Evolutionary conservation across 2,797 vertebrate genomes (phyloP).

Genomic region (Crypturellus tataupa): DNA sequence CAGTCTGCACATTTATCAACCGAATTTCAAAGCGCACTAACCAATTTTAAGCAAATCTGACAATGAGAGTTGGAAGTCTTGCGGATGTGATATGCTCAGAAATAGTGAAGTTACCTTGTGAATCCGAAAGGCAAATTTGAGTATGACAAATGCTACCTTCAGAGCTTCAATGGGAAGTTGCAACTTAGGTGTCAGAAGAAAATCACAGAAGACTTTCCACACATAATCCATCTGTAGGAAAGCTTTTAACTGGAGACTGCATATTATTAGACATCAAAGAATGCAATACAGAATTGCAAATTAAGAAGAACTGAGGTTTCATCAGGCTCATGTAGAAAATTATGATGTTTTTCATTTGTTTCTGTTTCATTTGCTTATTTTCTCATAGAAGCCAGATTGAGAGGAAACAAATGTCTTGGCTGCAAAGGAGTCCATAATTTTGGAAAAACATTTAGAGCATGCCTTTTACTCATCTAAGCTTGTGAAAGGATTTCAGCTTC

Average conservation of each 20-base stretch:
- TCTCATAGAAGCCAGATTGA: rapidly evolving
- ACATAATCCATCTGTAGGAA: background rate
- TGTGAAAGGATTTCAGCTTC: background rate
- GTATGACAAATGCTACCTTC: background rate
- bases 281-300: background rate
- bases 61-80: background rate
- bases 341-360: background rate
- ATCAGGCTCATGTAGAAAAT: background rate
- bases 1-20: background rate
- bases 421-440: background rate
- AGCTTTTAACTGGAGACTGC: background rate
- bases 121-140: background rate
- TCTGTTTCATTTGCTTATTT: background rate
- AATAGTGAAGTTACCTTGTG: background rate
- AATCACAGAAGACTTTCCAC: background rate
- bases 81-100: background rate
- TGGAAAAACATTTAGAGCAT: background rate
- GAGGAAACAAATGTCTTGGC: background rate
- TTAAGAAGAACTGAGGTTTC: background rate
- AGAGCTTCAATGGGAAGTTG: background rate
- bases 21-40: background rate
- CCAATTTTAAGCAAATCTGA: background rate
- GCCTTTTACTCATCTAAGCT: background rate
- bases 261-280: background rate
- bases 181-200: background rate